phyloP scores from a whole-genome alignment of 2,888 invertebrate species.

The Crossocerus cetratus region DNA sequence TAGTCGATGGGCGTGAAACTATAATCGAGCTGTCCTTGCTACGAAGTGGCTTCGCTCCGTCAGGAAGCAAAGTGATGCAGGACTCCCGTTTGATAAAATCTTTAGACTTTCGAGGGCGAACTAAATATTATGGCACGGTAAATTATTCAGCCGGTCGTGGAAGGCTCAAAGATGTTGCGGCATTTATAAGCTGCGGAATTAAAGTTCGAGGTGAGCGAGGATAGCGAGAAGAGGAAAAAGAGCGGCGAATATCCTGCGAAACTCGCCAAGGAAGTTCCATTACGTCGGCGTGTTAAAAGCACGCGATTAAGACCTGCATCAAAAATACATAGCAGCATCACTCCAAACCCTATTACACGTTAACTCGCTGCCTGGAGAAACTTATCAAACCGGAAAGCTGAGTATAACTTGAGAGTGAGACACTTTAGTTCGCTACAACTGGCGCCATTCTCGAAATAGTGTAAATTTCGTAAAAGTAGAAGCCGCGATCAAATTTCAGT shows the following conservation, averaged over 20 bases:
- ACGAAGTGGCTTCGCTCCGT: too few species aligned
- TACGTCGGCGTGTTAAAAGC: neutral
- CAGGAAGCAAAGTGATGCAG: too few species aligned
- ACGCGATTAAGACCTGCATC: neutral
- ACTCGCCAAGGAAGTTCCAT: slow-evolving; percentile 37
- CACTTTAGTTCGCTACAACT: too few species aligned
- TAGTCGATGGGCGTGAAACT: neutral
- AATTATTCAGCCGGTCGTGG: too few species aligned
- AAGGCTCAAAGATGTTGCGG: too few species aligned
- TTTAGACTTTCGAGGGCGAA: too few species aligned
- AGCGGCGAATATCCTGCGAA: slow-evolving; percentile 45
- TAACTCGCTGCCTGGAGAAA: neutral
- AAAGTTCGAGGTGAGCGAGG: neutral
- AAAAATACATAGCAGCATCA: neutral
- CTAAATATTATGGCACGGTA: too few species aligned
- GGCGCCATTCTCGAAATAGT: neutral
- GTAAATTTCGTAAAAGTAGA: neutral
- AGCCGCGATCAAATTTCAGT: slow-evolving; percentile 41
- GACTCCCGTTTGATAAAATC: too few species aligned
- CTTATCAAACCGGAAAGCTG: neutral
- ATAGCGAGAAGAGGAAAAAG: slow-evolving; percentile 32
- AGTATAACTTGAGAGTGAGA: too few species aligned
- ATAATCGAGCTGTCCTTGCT: too few species aligned
- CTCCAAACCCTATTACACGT: slow-evolving; percentile 1
- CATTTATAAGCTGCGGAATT: too few species aligned